Conservation (phyloP, 2,797 vertebrate species). For the Spondyliosoma cantharus region DNA sequence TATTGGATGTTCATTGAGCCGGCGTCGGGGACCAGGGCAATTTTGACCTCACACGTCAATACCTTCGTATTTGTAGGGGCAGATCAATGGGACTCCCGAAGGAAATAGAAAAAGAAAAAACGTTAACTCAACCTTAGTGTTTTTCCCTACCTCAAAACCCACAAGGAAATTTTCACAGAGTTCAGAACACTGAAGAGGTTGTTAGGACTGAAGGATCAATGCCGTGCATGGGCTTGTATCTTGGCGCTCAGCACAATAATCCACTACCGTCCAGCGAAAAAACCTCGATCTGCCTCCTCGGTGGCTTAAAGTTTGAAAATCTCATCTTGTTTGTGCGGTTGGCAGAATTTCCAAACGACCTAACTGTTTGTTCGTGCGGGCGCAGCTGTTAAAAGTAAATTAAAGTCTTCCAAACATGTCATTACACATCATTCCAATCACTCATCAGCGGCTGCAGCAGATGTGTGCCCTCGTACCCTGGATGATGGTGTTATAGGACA, state of each 20-base stretch:
- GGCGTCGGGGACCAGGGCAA: slow-evolving; percentile 69
- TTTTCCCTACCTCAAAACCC: slow-evolving; percentile 69
- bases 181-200: slow-evolving; percentile 72
- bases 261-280: slow-evolving; percentile 49
- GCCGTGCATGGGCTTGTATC: slow-evolving; percentile 53
- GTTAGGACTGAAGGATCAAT: slow-evolving; percentile 73
- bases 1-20: slow-evolving; percentile 72
- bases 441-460: slow-evolving; percentile 49
- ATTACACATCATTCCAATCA: slow-evolving; percentile 65
- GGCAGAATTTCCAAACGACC: slow-evolving; percentile 31
- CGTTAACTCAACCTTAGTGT: slow-evolving; percentile 71
- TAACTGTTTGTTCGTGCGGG: slow-evolving; percentile 28
- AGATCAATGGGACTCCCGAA: slow-evolving; percentile 76
- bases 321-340: slow-evolving; percentile 46
- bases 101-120: slow-evolving; percentile 73
- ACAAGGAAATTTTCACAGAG: slow-evolving; percentile 76
- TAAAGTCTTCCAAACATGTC: slow-evolving; percentile 65
- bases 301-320: slow-evolving; percentile 50
- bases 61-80: slow-evolving; percentile 77
- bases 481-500: slow-evolving; percentile 96
- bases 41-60: slow-evolving; percentile 81
- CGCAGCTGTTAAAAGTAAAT: slow-evolving; percentile 68
- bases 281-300: slow-evolving; percentile 46
- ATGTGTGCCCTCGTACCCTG: slow-evolving; percentile 86
- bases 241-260: slow-evolving; percentile 66